phyloP scores from a whole-genome alignment of 2,113 vertebrate species.

The Dolichallabes microphthalmus region DNA sequence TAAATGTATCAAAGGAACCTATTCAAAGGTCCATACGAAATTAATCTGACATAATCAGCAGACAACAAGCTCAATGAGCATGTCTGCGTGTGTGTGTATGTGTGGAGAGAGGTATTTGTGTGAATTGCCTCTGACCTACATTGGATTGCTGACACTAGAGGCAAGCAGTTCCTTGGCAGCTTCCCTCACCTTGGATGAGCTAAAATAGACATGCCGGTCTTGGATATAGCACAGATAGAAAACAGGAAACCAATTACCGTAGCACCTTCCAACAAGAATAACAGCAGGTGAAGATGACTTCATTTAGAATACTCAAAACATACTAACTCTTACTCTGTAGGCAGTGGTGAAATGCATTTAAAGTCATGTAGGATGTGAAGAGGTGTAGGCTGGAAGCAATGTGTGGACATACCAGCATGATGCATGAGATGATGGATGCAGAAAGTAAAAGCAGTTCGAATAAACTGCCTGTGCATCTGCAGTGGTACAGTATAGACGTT shows the following conservation, averaged over 20 bases:
- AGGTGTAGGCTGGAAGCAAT: not conserved
- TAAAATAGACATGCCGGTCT: not conserved
- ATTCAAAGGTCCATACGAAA: constrained; percentile 62
- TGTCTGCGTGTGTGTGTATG: not conserved
- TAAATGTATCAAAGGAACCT: constrained; percentile 59
- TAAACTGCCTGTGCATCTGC: not conserved
- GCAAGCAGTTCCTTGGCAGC: constrained; percentile 12
- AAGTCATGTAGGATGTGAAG: not conserved
- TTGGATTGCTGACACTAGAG: constrained; percentile 42
- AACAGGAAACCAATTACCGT: not conserved
- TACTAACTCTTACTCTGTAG: not conserved
- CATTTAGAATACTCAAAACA: not conserved
- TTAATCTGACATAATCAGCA: constrained; percentile 69
- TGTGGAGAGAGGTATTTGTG: constrained; percentile 9
- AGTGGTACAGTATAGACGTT: not conserved
- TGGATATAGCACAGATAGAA: not conserved
- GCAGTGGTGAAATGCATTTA: not conserved
- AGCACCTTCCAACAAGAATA: constrained; percentile 1
- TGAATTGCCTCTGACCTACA: constrained; percentile 60
- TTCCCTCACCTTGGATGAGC: constrained; percentile 6
- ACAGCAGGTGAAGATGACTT: not conserved
- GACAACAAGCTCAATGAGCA: constrained; percentile 50
- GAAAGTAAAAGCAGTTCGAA: not conserved
- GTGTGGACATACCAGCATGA: not conserved
- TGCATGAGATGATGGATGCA: not conserved